A percentile compares a stretch with the other conserved stretches of the same genome.
Conservation (phyloP, 2,888 invertebrate genomes). For the Drosophila infuscata region DNA sequence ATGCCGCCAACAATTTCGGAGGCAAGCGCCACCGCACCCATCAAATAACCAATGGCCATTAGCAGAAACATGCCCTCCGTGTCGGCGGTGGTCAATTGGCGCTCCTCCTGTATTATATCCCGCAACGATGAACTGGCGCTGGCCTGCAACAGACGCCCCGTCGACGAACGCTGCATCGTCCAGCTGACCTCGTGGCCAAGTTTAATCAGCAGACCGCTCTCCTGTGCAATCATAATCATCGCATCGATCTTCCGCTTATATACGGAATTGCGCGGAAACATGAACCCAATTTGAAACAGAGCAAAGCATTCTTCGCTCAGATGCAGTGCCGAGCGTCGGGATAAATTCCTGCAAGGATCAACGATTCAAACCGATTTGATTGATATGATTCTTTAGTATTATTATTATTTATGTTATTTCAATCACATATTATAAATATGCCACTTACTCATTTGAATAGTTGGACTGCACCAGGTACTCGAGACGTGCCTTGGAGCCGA, state of each 20-base stretch:
- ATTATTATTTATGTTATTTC: too few species aligned
- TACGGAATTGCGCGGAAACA: slow-evolving; percentile 88
- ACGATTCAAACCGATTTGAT: neutral
- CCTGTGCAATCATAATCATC: slow-evolving; percentile 88
- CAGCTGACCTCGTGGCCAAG: slow-evolving; percentile 90
- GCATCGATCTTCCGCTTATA: slow-evolving; percentile 88
- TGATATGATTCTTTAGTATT: neutral
- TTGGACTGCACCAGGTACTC: slow-evolving; percentile 91
- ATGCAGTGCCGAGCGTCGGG: slow-evolving; percentile 89
- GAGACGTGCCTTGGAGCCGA: slow-evolving; percentile 90
- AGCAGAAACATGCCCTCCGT: slow-evolving; percentile 93
- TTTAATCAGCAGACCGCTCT: slow-evolving; percentile 89
- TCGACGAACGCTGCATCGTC: slow-evolving; percentile 88
- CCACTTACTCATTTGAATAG: slow-evolving; percentile 87
- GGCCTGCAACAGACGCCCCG: slow-evolving; percentile 89
- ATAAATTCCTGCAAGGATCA: slow-evolving; percentile 78
- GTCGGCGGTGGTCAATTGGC: slow-evolving; percentile 91
- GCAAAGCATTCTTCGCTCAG: slow-evolving; percentile 91
- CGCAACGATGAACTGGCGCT: slow-evolving; percentile 84
- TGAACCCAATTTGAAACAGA: slow-evolving; percentile 89
- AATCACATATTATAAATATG: neutral
- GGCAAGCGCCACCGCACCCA: slow-evolving; percentile 88
- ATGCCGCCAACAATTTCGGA: slow-evolving; percentile 91
- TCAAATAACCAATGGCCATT: slow-evolving; percentile 89
- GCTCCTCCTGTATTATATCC: slow-evolving; percentile 87